phyloP scores from a whole-genome alignment of 2,888 invertebrate genomes.

The Callosobruchus maculatus region DNA sequence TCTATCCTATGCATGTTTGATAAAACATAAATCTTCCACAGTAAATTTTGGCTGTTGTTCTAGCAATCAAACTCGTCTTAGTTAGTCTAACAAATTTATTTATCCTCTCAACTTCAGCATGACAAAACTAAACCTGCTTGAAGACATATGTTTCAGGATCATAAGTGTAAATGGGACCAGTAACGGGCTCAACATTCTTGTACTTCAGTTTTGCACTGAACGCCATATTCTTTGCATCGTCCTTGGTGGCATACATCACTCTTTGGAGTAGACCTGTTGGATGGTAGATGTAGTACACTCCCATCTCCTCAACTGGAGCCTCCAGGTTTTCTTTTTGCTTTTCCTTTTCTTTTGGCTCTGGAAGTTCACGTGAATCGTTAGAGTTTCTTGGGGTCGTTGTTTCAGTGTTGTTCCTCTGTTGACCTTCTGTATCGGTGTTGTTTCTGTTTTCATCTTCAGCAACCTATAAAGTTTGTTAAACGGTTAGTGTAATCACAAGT shows the following conservation, averaged over 20 bases:
- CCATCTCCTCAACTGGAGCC: conserved; percentile 43
- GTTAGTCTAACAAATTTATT: not conserved
- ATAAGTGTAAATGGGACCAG: conserved; percentile 59
- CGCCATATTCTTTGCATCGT: conserved; percentile 57
- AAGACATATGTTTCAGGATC: conserved; percentile 33
- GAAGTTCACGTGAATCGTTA: conserved; percentile 11
- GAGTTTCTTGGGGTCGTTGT: conserved; percentile 12
- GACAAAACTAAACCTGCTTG: conserved; percentile 2
- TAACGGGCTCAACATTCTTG: conserved; percentile 59
- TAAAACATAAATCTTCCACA: too few relatives aligned
- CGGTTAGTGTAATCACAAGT: too few relatives aligned
- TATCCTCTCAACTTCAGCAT: not conserved
- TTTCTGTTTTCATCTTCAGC: not conserved
- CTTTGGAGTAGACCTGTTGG: conserved; percentile 62
- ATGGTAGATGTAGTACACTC: conserved; percentile 63
- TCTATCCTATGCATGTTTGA: too few relatives aligned
- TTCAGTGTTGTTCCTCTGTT: not conserved
- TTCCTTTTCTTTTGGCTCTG: conserved; percentile 9
- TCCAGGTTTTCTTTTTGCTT: conserved; percentile 10
- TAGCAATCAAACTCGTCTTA: not conserved
- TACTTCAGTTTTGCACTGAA: conserved; percentile 63
- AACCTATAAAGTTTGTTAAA: not conserved
- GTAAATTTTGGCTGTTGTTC: too few relatives aligned
- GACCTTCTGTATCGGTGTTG: not conserved
- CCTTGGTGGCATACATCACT: conserved; percentile 57